phyloP scores from a whole-genome alignment of 2,888 invertebrate genomes.

The Teleogryllus oceanicus region DNA sequence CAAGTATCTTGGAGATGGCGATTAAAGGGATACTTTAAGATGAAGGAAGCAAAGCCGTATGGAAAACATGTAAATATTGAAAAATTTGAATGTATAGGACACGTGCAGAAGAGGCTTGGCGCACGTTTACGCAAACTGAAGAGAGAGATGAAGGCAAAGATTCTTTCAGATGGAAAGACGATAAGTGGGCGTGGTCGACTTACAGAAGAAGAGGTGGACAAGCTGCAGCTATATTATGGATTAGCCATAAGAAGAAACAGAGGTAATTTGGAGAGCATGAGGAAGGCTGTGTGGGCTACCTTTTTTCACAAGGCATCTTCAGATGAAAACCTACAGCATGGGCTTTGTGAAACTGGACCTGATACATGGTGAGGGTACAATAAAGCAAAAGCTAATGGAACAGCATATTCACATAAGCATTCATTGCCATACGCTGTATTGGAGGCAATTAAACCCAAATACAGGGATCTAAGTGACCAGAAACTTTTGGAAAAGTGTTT shows the following conservation, averaged over 20 bases:
- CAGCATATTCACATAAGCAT: too few relatives aligned
- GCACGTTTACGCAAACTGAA: background rate
- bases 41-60: background rate
- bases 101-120: background rate
- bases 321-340: conserved; percentile 33
- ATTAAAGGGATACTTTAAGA: background rate
- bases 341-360: conserved; percentile 31
- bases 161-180: conserved; percentile 26
- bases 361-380: conserved; percentile 35
- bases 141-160: conserved; percentile 19
- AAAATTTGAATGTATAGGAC: background rate
- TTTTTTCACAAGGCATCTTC: conserved; percentile 34
- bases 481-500: conserved; percentile 24
- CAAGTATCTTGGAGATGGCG: background rate
- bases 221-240: conserved; percentile 32
- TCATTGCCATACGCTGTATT: conserved; percentile 11
- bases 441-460: background rate
- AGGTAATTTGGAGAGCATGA: conserved; percentile 29
- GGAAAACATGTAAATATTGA: background rate
- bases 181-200: background rate
- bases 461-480: background rate
- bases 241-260: conserved; percentile 31
- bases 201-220: conserved; percentile 12
- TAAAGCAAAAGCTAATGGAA: background rate
- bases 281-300: background rate